phyloP scores from a whole-genome alignment of 35 echinoderm and acorn worm species.

The Chiridota heheva region DNA sequence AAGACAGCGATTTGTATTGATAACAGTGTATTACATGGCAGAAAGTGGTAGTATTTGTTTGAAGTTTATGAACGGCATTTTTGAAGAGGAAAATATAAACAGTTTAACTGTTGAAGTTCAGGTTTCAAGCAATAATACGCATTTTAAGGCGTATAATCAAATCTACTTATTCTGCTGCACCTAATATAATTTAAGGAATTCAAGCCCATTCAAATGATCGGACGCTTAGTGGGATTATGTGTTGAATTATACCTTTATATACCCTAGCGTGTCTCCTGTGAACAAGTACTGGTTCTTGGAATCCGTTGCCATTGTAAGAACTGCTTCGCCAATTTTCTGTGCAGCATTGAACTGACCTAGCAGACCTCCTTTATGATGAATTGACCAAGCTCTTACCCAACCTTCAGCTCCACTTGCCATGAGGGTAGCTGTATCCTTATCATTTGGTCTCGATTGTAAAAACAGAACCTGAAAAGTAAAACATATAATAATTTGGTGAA shows the following conservation, averaged over 20 bases:
- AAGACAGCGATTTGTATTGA: too few species aligned
- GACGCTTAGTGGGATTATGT: background rate
- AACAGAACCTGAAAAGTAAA: constrained; percentile 70
- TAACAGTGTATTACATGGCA: too few species aligned
- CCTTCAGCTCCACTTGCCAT: constrained; percentile 94
- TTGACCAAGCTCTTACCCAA: constrained; percentile 96
- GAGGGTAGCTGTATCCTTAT: constrained; percentile 95
- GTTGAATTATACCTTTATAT: constrained; percentile 68
- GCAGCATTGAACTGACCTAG: constrained; percentile 93
- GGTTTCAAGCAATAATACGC: too few species aligned
- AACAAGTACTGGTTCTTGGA: constrained; percentile 75
- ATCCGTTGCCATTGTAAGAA: constrained; percentile 89
- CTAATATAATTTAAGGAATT: too few species aligned
- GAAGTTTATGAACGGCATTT: too few species aligned
- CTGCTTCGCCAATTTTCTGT: constrained; percentile 74
- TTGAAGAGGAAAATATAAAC: too few species aligned
- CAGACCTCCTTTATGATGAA: constrained; percentile 94
- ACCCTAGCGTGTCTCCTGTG: constrained; percentile 87
- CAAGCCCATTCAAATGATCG: background rate
- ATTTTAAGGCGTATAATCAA: too few species aligned
- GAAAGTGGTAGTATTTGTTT: too few species aligned
- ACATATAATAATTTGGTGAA: too few species aligned
- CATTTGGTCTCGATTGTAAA: constrained; percentile 78
- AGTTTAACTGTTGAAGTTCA: too few species aligned
- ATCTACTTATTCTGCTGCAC: too few species aligned